phyloP scores from a whole-genome alignment of 2,113 vertebrate genomes.

The Archilochus colubris region DNA sequence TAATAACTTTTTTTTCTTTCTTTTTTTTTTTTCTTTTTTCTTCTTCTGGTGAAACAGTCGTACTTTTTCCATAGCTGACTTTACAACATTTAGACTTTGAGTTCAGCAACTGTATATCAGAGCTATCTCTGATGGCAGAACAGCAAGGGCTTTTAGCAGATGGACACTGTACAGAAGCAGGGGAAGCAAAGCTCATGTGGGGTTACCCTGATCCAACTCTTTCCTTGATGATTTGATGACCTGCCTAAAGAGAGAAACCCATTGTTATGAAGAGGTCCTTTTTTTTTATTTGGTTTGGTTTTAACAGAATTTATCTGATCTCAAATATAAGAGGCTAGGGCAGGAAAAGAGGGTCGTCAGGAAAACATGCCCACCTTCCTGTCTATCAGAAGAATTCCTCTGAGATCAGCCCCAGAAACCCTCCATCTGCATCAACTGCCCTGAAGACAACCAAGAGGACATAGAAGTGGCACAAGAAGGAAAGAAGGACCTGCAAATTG shows the following conservation, averaged over 20 bases:
- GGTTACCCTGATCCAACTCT: background rate
- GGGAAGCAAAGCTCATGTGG: background rate
- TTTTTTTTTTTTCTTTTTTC: background rate
- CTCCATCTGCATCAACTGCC: conserved; percentile 13
- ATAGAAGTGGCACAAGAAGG: background rate
- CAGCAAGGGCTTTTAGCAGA: background rate
- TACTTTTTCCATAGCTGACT: background rate
- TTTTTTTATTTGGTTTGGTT: background rate
- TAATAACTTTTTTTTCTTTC: background rate
- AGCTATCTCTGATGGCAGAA: background rate
- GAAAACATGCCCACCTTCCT: background rate
- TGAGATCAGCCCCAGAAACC: conserved; percentile 18
- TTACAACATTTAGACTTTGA: background rate
- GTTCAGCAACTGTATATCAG: background rate
- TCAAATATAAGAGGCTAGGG: background rate
- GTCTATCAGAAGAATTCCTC: background rate
- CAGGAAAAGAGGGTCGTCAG: background rate
- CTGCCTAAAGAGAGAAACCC: background rate
- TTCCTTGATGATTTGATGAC: background rate
- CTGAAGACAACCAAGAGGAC: background rate
- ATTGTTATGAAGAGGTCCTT: background rate
- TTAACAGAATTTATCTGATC: background rate
- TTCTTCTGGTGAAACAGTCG: background rate
- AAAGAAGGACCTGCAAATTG: background rate
- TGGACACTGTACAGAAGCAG: background rate